Evolutionary conservation across 2,113 vertebrate genomes (phyloP), one percentile per base, ranked within the genome.

Genomic region (Hyaena hyaena): DNA sequence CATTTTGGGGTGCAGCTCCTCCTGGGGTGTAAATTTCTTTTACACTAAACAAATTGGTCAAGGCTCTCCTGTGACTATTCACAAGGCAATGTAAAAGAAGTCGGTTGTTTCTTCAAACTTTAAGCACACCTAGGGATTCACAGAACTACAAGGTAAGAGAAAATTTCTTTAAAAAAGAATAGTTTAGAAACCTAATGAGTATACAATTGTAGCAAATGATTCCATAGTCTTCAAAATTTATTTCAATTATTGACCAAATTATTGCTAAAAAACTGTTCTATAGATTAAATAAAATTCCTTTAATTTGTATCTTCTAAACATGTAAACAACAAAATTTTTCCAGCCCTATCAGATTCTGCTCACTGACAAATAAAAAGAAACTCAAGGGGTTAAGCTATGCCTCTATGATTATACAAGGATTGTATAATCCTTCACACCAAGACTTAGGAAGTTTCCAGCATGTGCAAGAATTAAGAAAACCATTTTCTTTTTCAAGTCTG

Each of bases 151-250:
- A 93, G 16, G 12, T 58, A 16, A 88, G 79, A 93, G 88, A 82
- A 87, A 55, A 19, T 24, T 48, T 95, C 61, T 80, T 83, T 83
- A 31, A 88, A 45, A 2, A 83, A 68, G 10, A 86, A 23, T 15
- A 50, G 88, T 93, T 82, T 65, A 80, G 68, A 90, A 96, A 88
- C 74, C 43, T 68, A 88, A 66, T 15, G 5, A 74, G 74, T 61
- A 92, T 45, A 5, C 5, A 69, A 50, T 16, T 55, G 15, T 28
- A 84, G 80, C 11, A 69, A 90, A 82, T 66, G 11, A 74, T 65
- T 88, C 10, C 10, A 71, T 7, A 39, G 19, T 88, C 43, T 83
- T 92, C 50, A 94, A 94, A 45, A 43, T 58, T 65, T 58, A 87
- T 88, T 93, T 82, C 19, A 45, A 6, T 80, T 31, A 82, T 80